Evolutionary conservation across 2,113 vertebrate genomes (phyloP), one percentile per base, ranked within the genome.

Genomic region (Sander vitreus): DNA sequence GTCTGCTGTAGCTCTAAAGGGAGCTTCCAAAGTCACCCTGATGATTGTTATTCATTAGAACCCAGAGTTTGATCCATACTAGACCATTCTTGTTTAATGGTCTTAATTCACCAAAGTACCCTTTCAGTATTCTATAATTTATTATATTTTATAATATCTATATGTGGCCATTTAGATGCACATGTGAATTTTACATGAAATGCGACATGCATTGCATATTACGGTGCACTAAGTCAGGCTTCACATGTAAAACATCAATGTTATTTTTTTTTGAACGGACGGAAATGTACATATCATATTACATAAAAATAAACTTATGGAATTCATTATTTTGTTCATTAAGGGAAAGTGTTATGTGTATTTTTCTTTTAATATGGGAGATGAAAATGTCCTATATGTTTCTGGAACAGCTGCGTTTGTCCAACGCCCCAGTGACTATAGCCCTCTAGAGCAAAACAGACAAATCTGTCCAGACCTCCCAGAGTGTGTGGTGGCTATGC

Each of bases 381-480:
- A 39, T 75, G n/a, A 21, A 27, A 75, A 36, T 27, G 25, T 33
- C 27, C 39, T 30, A 18, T 8, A 18, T 25, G 51, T 51, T n/a
- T 66, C 45, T 62, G 53, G 11, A 50, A n/a, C 55, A 74, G 36
- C n/a, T 55, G 33, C n/a, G 2, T 5, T 64, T 54, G 23, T 70
- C 39, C 4, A 33, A 21, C 1, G 7, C 25, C 62, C 36, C 30
- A 65, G 7, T 27, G 25, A 66, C 48, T 25, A n/a, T 18, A 23
- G 39, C 15, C n/a, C 11, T 54, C 45, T 4, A 15, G 5, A 71
- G 51, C 45, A 43, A 33, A 76, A 16, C 62, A 55, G 16, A 45
- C 27, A 55, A 18, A 57, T 67, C 10, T 66, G 50, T 62, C 21
- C 25, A n/a, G 62, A 54, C 47, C 66, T 80, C 36, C 64, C 48